Evolutionary conservation across 2,797 vertebrate genomes (phyloP).

Genomic region (Pangasius larnaudii): DNA sequence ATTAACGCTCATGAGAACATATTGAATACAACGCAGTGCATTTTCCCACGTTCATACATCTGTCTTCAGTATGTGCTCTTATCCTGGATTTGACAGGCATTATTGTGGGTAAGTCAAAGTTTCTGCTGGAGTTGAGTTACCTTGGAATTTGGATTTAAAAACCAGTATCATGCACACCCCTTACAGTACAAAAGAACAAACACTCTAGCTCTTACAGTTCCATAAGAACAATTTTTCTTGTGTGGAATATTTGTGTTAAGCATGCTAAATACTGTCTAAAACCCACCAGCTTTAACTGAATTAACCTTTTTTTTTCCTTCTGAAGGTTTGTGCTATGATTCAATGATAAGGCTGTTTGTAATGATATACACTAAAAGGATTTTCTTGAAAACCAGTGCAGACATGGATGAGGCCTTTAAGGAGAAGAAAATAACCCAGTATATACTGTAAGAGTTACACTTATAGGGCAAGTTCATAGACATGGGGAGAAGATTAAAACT

Average conservation of each 20-base stretch:
- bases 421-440: not conserved
- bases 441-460: not conserved
- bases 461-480: not conserved
- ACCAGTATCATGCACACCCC: not conserved
- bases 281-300: not conserved
- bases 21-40: too few species aligned
- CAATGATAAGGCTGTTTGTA: not conserved
- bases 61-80: not conserved
- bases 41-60: not conserved
- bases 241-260: not conserved
- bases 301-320: not conserved
- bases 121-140: not conserved
- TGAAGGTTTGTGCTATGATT: not conserved
- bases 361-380: not conserved
- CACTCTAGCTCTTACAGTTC: not conserved
- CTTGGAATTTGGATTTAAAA: not conserved
- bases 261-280: not conserved
- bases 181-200: not conserved
- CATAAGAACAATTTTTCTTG: not conserved
- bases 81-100: not conserved
- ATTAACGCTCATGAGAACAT: too few species aligned
- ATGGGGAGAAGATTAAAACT: not conserved
- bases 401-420: not conserved
- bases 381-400: not conserved
- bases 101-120: not conserved